Evolutionary conservation across 2,888 invertebrate species (phyloP).

Genomic region (Yponomeuta sedellus): DNA sequence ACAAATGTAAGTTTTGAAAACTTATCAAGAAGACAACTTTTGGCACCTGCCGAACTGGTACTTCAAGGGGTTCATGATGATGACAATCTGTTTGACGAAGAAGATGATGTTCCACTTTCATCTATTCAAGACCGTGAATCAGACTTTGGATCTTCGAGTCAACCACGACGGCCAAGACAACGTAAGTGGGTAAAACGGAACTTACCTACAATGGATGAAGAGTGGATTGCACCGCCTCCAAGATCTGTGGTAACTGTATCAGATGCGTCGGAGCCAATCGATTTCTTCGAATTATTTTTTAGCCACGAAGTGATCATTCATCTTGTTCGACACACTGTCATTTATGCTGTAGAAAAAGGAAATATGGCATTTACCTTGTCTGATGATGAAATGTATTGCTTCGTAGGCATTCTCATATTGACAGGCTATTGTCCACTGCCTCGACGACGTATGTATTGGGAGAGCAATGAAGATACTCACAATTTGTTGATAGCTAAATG

Average conservation of each 20-base stretch:
- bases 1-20: slow-evolving; percentile 16
- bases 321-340: slow-evolving; percentile 10
- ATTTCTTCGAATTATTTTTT: too few species aligned
- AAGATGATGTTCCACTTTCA: slow-evolving; percentile 12
- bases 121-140: slow-evolving; percentile 11
- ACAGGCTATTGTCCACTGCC: slow-evolving; percentile 29
- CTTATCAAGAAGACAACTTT: slow-evolving; percentile 14
- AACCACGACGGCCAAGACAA: slow-evolving; percentile 11
- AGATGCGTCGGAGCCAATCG: too few species aligned
- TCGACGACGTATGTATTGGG: not conserved
- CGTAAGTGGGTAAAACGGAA: slow-evolving; percentile 14
- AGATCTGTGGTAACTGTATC: too few species aligned
- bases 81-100: not conserved
- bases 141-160: slow-evolving; percentile 11
- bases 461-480: too few species aligned
- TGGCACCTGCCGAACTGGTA: not conserved
- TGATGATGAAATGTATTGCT: slow-evolving; percentile 24
- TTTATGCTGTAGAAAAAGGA: slow-evolving; percentile 24
- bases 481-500: slow-evolving; percentile 14
- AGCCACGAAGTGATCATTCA: too few species aligned
- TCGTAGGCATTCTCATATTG: slow-evolving; percentile 29
- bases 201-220: not conserved
- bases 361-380: slow-evolving; percentile 21
- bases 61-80: slow-evolving; percentile 7
- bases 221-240: too few species aligned